Evolutionary conservation across 2,797 vertebrate species (phyloP), one percentile per base, ranked within the genome.

Genomic region (Adrianichthys oophorus): DNA sequence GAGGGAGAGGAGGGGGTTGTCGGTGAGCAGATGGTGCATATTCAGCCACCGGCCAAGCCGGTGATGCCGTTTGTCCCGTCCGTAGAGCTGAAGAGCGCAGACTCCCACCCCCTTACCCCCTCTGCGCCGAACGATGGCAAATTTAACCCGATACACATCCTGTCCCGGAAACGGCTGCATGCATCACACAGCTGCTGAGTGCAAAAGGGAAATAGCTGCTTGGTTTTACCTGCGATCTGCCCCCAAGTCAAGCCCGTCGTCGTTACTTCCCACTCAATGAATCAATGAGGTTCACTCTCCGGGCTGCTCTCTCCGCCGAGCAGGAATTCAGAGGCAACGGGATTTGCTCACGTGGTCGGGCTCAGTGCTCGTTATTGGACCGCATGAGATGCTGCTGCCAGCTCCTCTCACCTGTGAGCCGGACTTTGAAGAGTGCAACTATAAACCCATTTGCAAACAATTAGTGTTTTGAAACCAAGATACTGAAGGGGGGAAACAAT

Each of bases 311-410:
- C 63, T 43, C 49, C 43, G 74, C 74, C 63, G 64, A 74, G 72
- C 76, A 66, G 73, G 82, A 83, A 83, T 89, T 87, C 81, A 91
- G 79, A 83, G 32, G 32, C 74, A 24, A 70, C 76, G 76, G 80
- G 88, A 83, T 84, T 76, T 82, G 89, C 65, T 87, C 92, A 92
- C 91, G 90, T 92, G 91, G 82, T 79, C 76, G 43, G 62, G 68
- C 71, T 62, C 75, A 14, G 59, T 65, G 70, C 64, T 69, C 79
- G 84, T 87, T 85, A 92, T 92, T 92, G 92, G 92, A 66, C 66
- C 44, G 16, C 41, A 47, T 52, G 52, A 44, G 66, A 60, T 40
- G 57, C 41, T 21, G 55, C 70, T 62, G 59, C 65, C 56, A 69
- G 68, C 55, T 62, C 75, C 55, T 62, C 75, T 70, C 87, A 90